Evolutionary conservation across 23 tunicate species (phyloP), one percentile per base, ranked within the genome.

Genomic region (Oikopleura dioica): DNA sequence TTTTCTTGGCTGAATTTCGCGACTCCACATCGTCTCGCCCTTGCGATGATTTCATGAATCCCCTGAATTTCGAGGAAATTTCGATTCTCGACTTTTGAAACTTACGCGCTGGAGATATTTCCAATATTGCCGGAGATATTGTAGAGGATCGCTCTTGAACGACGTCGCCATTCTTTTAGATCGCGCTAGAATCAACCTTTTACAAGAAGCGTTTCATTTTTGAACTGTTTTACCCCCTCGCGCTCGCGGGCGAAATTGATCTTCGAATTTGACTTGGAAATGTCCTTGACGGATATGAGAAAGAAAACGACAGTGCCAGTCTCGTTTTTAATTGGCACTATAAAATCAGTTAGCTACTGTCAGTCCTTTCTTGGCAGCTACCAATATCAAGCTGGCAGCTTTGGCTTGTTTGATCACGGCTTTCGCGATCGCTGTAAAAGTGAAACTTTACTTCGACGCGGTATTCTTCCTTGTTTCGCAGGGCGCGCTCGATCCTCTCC

Each of bases 91-190:
- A n/a, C n/a, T n/a, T n/a, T n/a, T n/a, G n/a, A n/a, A n/a, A n/a
- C n/a, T n/a, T 12, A 63, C 26, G 72, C 2, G 72, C 72, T 63
- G 30, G 72, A 16, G 16, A 63, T 63, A 63, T 63, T 63, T 23
- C 72, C 72, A 63, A 63, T 63, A 63, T 63, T 63, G 29, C 72
- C 72, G 5, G 72, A 63, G 72, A 63, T 63, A 63, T 63, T 63
- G 33, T 63, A 63, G 2, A 63, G 33, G 32, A 63, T 31, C 4
- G 72, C 72, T 2, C 72, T 23, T 2, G 72, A 63, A 2, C 72
- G 72, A 23, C 72, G 29, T 16, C 72, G 72, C 72, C 72, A 63
- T 12, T 63, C 30, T 21, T 21, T 9, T 4, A 63, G 30, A 23
- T 28, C 72, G 30, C 72, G 72, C 72, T 63, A 31, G 32, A 5